A percentile compares a stretch with the other conserved stretches of the same genome.
phyloP scores from a whole-genome alignment of 1,140 invertebrate species.

The Cherax quadricarinatus region DNA sequence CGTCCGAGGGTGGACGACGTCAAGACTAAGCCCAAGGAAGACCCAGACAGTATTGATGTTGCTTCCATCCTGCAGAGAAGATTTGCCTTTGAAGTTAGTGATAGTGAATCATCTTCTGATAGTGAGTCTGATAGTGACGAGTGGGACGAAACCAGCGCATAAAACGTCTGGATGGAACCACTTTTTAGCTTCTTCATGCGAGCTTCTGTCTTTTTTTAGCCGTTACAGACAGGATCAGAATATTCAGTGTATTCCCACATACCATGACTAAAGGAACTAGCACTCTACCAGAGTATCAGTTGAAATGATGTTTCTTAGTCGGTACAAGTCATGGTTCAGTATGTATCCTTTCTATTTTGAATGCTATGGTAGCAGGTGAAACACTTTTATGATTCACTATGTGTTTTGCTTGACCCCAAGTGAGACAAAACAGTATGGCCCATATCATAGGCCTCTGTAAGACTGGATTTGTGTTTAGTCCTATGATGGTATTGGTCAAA shows the following conservation, averaged over 20 bases:
- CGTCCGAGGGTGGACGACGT: conserved; percentile 92
- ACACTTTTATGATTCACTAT: neutral
- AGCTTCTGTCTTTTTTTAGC: neutral
- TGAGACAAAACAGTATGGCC: neutral
- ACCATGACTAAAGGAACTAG: neutral
- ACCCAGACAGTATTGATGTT: conserved; percentile 89
- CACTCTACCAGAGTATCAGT: neutral
- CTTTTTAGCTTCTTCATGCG: neutral
- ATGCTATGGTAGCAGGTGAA: neutral
- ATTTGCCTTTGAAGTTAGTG: conserved; percentile 95
- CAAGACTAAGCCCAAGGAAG: conserved; percentile 85
- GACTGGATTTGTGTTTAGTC: neutral
- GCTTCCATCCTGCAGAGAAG: conserved; percentile 95
- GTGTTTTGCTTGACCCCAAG: neutral
- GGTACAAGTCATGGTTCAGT: neutral
- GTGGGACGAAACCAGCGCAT: conserved; percentile 81
- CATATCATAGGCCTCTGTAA: neutral
- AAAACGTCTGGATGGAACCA: conserved; percentile 10
- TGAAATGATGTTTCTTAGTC: neutral
- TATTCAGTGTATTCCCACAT: neutral
- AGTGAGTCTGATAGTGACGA: conserved; percentile 85
- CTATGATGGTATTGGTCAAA: neutral
- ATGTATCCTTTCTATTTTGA: neutral
- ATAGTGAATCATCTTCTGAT: conserved; percentile 90
- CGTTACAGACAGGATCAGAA: neutral